Evolutionary conservation across 23 tunicate species (phyloP).

Genomic region (Ciona savignyi): DNA sequence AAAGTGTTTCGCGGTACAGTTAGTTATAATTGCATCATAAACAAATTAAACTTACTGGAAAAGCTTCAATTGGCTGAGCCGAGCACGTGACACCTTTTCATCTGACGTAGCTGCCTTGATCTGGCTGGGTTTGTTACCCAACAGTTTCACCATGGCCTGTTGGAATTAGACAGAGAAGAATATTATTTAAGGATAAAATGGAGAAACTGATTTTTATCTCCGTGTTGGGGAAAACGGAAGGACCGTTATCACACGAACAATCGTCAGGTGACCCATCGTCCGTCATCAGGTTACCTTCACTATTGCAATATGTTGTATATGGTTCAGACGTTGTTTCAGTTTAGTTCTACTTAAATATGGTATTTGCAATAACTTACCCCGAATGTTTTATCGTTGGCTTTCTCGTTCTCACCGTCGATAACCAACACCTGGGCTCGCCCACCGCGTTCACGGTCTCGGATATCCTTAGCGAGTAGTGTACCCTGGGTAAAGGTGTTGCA

Average conservation of each 20-base stretch:
- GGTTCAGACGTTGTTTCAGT: too few relatives aligned
- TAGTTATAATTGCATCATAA: too few relatives aligned
- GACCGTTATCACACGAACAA: too few relatives aligned
- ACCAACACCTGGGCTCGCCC: constrained; percentile 72
- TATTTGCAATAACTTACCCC: constrained; percentile 37
- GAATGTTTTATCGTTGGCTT: constrained; percentile 33
- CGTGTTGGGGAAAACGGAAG: too few relatives aligned
- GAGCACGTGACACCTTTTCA: constrained; percentile 41
- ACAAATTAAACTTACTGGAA: constrained; percentile 86
- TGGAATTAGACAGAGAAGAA: not conserved
- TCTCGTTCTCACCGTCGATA: constrained; percentile 79
- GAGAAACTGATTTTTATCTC: too few relatives aligned
- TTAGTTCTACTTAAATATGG: too few relatives aligned
- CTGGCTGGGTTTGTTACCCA: constrained; percentile 63
- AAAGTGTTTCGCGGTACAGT: too few relatives aligned
- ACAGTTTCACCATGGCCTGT: constrained; percentile 66
- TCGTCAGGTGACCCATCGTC: too few relatives aligned
- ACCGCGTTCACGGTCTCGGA: constrained; percentile 83
- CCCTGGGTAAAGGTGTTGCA: too few relatives aligned
- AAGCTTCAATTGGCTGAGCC: constrained; percentile 65
- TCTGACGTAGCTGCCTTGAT: constrained; percentile 72
- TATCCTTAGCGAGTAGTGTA: constrained; percentile 75
- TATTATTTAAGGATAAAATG: not conserved
- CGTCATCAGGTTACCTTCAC: too few relatives aligned
- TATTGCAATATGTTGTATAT: too few relatives aligned